These are phyloP conservation scores for Sciaenops ocellatus DNA, from an alignment of 2,797 vertebrate genomes.

Conservation along the genomic window DNA sequence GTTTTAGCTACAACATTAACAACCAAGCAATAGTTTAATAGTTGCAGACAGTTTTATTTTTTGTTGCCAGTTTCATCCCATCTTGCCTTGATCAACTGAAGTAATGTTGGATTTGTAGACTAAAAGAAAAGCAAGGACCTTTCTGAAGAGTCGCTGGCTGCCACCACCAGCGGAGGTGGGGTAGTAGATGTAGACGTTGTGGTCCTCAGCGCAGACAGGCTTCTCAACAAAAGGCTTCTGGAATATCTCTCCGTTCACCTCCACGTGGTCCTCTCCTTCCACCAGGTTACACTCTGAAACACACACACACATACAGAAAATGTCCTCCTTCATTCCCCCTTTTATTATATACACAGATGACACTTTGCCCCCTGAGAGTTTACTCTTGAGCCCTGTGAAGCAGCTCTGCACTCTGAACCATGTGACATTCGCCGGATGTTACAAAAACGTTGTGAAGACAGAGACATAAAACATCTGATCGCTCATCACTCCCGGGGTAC, in stretches of 20 bases:
- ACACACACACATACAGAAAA: slow-evolving; percentile 23
- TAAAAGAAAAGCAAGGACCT: slow-evolving; percentile 84
- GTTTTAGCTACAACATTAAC: neutral
- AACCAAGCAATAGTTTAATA: neutral
- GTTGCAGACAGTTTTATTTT: neutral
- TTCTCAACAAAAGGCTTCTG: slow-evolving; percentile 99
- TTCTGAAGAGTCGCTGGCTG: slow-evolving; percentile 98
- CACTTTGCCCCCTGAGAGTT: slow-evolving; percentile 12
- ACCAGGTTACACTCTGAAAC: slow-evolving; percentile 93
- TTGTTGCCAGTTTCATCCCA: neutral
- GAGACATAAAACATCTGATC: slow-evolving; percentile 35
- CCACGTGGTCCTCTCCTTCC: slow-evolving; percentile 98
- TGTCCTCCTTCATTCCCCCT: neutral
- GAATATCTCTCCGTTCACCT: slow-evolving; percentile 97
- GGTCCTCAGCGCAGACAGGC: slow-evolving; percentile 98
- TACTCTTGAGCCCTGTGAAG: slow-evolving; percentile 22
- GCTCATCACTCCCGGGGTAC: slow-evolving; percentile 20
- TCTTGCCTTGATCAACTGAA: neutral
- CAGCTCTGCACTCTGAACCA: slow-evolving; percentile 35
- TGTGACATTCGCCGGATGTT: neutral
- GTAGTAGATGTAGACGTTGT: slow-evolving; percentile 99
- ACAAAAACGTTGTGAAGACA: slow-evolving; percentile 14
- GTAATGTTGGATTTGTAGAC: neutral
- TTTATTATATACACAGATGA: slow-evolving; percentile 25
- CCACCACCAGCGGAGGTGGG: slow-evolving; percentile 97